Conservation (phyloP, 2,888 invertebrate species). For the Harmothoe impar region DNA sequence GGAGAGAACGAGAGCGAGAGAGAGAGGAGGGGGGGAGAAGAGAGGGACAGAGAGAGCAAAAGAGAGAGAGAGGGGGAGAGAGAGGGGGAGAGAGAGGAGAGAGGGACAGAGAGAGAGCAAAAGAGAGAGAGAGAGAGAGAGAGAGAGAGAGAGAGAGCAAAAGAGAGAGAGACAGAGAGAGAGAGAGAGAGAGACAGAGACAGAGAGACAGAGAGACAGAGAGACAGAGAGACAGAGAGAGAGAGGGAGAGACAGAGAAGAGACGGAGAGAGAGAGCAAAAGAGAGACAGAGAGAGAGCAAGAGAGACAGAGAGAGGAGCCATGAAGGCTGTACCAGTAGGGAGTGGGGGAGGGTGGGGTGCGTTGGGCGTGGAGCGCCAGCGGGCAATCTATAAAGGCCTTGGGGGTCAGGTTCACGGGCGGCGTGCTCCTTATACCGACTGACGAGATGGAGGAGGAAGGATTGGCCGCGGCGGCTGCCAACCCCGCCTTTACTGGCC, state of each 20-base stretch:
- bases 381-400: neutral
- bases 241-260: neutral
- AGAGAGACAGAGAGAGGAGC: neutral
- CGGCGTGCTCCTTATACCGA: neutral
- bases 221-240: neutral
- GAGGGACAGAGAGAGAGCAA: neutral
- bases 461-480: neutral
- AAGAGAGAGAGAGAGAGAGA: too few relatives aligned
- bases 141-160: too few relatives aligned
- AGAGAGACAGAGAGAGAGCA: neutral
- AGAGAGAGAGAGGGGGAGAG: too few relatives aligned
- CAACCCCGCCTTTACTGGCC: neutral
- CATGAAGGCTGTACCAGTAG: slow-evolving; percentile 17
- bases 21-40: too few relatives aligned
- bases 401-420: neutral
- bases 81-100: neutral
- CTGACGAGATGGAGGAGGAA: slow-evolving; percentile 7
- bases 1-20: too few relatives aligned
- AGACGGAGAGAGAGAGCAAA: neutral
- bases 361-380: neutral
- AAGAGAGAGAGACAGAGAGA: too few relatives aligned
- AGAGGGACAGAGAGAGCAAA: too few relatives aligned
- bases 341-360: neutral
- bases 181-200: too few relatives aligned
- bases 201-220: neutral